These are phyloP conservation scores for Nymphalis polychloros DNA, from an alignment of 2,888 invertebrate genomes.

Conservation along the genomic window DNA sequence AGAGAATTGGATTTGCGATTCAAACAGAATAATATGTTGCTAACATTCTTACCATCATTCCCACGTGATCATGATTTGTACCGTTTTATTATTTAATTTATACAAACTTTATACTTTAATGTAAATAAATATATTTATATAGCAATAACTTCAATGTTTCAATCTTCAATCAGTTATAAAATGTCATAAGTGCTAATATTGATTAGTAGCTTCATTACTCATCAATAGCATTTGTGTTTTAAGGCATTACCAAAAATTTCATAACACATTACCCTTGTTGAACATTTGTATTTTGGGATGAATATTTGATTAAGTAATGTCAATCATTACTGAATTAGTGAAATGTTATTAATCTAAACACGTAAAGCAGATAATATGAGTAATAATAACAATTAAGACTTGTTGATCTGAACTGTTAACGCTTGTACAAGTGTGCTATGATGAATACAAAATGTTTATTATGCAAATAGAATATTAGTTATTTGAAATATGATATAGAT, in stretches of 20 bases:
- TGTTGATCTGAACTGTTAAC: constrained; percentile 27
- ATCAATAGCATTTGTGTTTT: no score
- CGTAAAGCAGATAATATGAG: constrained; percentile 15
- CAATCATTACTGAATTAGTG: constrained; percentile 1
- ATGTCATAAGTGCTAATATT: no score
- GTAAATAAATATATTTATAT: no score
- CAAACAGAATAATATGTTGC: no score
- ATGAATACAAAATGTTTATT: constrained; percentile 15
- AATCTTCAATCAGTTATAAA: no score
- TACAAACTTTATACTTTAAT: no score
- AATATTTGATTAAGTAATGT: constrained; percentile 12
- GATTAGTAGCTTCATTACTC: no score
- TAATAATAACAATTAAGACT: constrained; percentile 19
- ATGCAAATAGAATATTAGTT: constrained; percentile 4
- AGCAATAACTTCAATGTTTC: no score
- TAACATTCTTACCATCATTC: no score
- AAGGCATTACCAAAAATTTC: neutral
- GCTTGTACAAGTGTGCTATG: constrained; percentile 13
- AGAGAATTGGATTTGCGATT: no score
- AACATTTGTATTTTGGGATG: neutral
- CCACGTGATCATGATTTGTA: no score
- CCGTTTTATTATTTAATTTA: no score
- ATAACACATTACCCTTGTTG: neutral
- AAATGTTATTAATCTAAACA: constrained; percentile 9
- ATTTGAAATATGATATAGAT: neutral